Base-by-base conservation (phyloP, 2,113 vertebrate genomes). In the Climacteris rufus region DNA sequence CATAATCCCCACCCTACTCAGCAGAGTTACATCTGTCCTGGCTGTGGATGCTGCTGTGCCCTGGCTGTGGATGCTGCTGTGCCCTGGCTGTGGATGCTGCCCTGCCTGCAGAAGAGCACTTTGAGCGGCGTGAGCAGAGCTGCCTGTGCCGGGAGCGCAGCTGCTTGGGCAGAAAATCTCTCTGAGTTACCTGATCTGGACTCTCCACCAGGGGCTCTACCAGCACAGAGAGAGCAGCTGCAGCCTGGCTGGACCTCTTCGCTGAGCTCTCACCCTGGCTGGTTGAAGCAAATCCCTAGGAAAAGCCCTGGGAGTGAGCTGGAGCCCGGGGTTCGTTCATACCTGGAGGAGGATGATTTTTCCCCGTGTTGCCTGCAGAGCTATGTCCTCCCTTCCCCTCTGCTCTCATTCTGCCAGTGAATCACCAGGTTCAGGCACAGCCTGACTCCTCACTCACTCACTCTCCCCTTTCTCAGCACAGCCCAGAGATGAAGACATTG, bases 181-280 rank as follows among this genome's bases (percentile, higher is more conserved):
- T 23, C 42, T 18, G 53, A 0, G 14, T 40, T 35, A 19, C 19
- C 42, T 45, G 35, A 33, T 47, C 47, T 33, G 63, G 64, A 28
- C 13, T 71, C 57, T 89, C 52, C 77, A 70, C 12, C 72, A 71
- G 71, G 31, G 89, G 68, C 72, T 96, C 86, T 25, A 25, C 68
- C 52, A 91, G 64, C 69, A 63, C 81, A 78, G 37, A 4, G 1
- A 30, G 40, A 87, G 80, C 76, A 45, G 7, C 28, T 22, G 0
- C 81, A 61, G 81, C 37, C 60, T 6, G 30, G 27, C 16, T 18
- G 33, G 49, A n/a, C 37, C 13, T 35, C 35, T 14, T 3, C 1
- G 0, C 2, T 4, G 31, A 14, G 22, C 2, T 66, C 22, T 52
- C 40, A 9, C 11, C 11, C 1, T 0, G 25, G 8, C 6, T 25